Evolutionary conservation across 2,797 vertebrate genomes (phyloP).

Genomic region (Odontamblyopus rebecca): DNA sequence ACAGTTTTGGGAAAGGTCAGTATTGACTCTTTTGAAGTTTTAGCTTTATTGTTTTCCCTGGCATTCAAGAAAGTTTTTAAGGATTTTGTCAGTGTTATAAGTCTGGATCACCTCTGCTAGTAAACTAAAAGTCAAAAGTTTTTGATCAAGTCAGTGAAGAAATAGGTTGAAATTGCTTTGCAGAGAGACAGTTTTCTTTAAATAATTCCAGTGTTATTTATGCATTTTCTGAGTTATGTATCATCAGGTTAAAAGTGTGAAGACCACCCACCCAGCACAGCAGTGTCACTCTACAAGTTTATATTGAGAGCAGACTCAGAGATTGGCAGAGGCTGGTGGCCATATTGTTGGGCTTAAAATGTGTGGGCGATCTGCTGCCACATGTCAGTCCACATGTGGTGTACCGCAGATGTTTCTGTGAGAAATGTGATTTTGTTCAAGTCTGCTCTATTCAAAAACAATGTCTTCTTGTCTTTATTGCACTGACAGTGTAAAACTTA

Average conservation of each 20-base stretch:
- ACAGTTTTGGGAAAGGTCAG: neutral
- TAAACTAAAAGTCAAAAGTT: neutral
- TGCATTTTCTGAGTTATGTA: neutral
- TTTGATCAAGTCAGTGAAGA: neutral
- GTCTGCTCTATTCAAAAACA: conserved; percentile 8
- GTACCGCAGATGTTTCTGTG: conserved; percentile 17
- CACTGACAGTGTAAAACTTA: neutral
- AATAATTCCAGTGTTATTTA: conserved; percentile 4
- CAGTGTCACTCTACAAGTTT: conserved; percentile 7
- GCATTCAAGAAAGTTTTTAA: neutral
- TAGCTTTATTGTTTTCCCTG: neutral
- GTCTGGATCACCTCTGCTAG: neutral
- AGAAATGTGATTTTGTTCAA: conserved; percentile 25
- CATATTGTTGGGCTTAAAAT: conserved; percentile 5
- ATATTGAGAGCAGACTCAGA: neutral
- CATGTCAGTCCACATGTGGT: neutral
- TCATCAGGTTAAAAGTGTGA: conserved; percentile 5
- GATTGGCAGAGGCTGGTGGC: conserved; percentile 3
- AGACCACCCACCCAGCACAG: conserved; percentile 12
- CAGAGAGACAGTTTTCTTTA: conserved; percentile 2
- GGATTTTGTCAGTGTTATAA: neutral
- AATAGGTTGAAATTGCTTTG: neutral
- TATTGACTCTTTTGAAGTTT: neutral
- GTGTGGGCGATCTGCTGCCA: conserved; percentile 8
- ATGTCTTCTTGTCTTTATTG: conserved; percentile 8